phyloP scores from a whole-genome alignment of 1,140 invertebrate species.

The Lepidurus couesii region DNA sequence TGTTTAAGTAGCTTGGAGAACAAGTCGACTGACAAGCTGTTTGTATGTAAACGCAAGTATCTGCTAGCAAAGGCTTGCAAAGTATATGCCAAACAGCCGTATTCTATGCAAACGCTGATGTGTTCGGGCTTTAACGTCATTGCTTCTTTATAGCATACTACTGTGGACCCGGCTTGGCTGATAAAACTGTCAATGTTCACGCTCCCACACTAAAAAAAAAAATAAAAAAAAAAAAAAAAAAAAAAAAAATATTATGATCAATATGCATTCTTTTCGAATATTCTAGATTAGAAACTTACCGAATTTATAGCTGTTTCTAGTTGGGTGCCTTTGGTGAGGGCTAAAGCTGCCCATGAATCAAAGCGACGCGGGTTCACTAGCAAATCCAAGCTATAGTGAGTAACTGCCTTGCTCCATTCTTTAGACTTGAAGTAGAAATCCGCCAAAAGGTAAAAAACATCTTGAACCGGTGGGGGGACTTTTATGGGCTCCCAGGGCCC shows the following conservation, averaged over 20 bases:
- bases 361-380: slow-evolving; percentile 68
- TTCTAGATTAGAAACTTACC: slow-evolving; percentile 39
- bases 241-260: not conserved
- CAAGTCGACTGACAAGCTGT: slow-evolving; percentile 67
- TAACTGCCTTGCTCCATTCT: slow-evolving; percentile 62
- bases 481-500: not conserved
- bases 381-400: slow-evolving; percentile 77
- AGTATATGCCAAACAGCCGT: slow-evolving; percentile 76
- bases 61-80: slow-evolving; percentile 81
- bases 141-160: slow-evolving; percentile 70
- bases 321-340: slow-evolving; percentile 66
- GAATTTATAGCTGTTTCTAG: slow-evolving; percentile 77
- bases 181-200: slow-evolving; percentile 62
- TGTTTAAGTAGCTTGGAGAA: slow-evolving; percentile 66
- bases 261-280: not conserved
- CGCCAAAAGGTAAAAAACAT: slow-evolving; percentile 80
- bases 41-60: slow-evolving; percentile 58
- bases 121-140: slow-evolving; percentile 63
- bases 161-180: slow-evolving; percentile 59
- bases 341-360: slow-evolving; percentile 87
- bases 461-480: slow-evolving; percentile 48
- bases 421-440: slow-evolving; percentile 91
- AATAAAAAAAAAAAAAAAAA: slow-evolving; percentile 13
- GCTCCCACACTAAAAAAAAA: slow-evolving; percentile 46
- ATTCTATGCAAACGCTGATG: slow-evolving; percentile 78